Percentiles rank a stretch among this genome's conserved stretches.
These are phyloP conservation scores for Castor canadensis DNA, from an alignment of 2,113 vertebrate genomes.

Conservation along the genomic window DNA sequence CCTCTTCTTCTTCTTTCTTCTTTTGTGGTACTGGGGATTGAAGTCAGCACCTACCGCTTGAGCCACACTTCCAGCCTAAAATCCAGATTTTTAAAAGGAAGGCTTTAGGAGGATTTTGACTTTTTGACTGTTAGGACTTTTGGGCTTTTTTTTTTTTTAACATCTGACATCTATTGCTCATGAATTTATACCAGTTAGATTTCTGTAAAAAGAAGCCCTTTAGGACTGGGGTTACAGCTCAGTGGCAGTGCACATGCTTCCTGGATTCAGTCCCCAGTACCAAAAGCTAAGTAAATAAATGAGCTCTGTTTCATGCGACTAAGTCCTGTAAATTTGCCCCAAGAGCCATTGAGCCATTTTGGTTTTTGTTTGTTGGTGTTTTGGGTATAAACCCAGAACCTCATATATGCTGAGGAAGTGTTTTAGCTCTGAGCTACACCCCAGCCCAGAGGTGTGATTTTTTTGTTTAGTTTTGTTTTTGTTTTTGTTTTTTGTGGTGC, in stretches of 20 bases:
- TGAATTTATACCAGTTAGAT: not conserved
- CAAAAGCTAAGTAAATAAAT: too few species aligned
- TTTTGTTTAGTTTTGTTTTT: too few species aligned
- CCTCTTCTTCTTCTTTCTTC: too few species aligned
- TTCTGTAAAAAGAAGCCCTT: not conserved
- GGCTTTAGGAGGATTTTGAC: constrained; percentile 2
- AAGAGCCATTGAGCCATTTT: not conserved
- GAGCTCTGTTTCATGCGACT: too few species aligned
- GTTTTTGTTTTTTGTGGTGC: not conserved
- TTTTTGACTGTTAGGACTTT: not conserved
- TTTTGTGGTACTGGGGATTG: too few species aligned
- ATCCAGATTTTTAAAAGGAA: not conserved
- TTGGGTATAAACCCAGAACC: not conserved
- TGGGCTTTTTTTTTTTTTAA: not conserved
- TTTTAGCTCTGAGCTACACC: too few species aligned
- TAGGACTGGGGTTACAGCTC: not conserved
- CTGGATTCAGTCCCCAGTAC: not conserved
- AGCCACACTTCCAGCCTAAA: constrained; percentile 2
- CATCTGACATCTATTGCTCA: not conserved
- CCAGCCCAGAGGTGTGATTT: too few species aligned
- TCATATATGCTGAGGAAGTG: not conserved
- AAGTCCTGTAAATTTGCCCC: not conserved
- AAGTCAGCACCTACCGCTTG: too few species aligned
- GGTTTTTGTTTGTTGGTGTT: not conserved
- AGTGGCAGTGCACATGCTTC: not conserved